Base-by-base conservation (phyloP, 2,888 invertebrate genomes). In the Blastobasis adustella region DNA sequence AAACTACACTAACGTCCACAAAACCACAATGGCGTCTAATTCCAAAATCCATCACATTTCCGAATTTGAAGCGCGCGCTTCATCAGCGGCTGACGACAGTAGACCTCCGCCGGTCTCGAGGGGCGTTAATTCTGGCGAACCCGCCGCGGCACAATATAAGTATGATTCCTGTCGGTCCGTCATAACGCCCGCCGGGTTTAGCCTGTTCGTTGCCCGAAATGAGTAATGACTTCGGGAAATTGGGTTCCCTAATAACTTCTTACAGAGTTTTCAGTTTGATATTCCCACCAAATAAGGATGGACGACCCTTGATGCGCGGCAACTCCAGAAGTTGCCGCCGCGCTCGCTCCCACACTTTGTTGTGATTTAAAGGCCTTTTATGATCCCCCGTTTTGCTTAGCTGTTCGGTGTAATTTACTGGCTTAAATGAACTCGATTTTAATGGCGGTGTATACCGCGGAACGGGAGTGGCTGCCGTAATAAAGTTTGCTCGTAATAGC, bases 191-290 rank as follows among this genome's bases (percentile, higher is more conserved):
- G 40, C 23, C 23, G 23, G 23, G n/a, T 23, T 40, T 36, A 47
- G 10, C n/a, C 63, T 64, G 67, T 69, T 73, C 67, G 73, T 71
- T 68, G 68, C 69, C 65, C 67, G 70, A 76, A 79, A 82, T 85
- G 85, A 85, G 71, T 82, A 80, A 85, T 83, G 78, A 74, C 79
- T 78, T 69, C 67, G 72, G 75, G 76, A 83, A 82, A 85, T 85
- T 81, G 76, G 75, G 73, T 78, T 65, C 65, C 66, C 71, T 82
- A 81, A 84, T 78, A 82, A 79, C 77, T 82, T 80, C 74, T 80
- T 75, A 73, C 69, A 63, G 70, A 77, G 68, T 76, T 80, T 76
- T 72, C 77, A 78, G 76, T 69, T 66, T 70, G 71, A 78, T 71
- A 65, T 67, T 61, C 71, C 66, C 63, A 60, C 63, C 70, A 77